Conservation (phyloP, 2,888 invertebrate genomes). For the Euzophera pinguis region DNA sequence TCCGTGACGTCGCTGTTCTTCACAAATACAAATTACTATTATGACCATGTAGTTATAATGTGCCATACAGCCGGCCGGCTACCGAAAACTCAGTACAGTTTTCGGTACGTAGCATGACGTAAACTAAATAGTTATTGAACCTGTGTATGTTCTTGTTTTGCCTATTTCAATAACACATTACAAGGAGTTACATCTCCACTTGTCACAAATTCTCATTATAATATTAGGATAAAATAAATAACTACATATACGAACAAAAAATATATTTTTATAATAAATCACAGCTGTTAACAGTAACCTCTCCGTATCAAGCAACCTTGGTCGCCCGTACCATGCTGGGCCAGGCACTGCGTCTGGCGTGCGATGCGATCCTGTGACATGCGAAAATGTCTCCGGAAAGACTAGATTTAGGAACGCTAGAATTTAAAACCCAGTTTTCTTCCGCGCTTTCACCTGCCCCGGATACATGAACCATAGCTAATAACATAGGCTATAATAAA, state of each 20-base stretch:
- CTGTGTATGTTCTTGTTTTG: constrained; percentile 14
- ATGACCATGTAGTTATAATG: constrained; percentile 45
- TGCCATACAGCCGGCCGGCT: constrained; percentile 44
- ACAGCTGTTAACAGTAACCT: constrained; percentile 5
- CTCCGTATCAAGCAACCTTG: constrained; percentile 43
- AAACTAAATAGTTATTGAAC: constrained; percentile 42
- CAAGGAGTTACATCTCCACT: not conserved
- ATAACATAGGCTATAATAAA: too few species aligned
- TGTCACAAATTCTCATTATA: too few species aligned
- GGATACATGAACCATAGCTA: too few species aligned
- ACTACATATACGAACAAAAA: too few species aligned
- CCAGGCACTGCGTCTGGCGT: constrained; percentile 40
- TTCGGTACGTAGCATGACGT: too few species aligned
- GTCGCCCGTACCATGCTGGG: constrained; percentile 51
- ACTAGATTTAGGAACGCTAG: constrained; percentile 14
- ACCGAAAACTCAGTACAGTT: constrained; percentile 42
- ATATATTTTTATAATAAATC: too few species aligned
- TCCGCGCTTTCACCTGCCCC: too few species aligned
- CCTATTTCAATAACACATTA: too few species aligned
- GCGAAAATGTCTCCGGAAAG: constrained; percentile 31
- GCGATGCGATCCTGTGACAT: constrained; percentile 24
- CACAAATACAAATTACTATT: constrained; percentile 28
- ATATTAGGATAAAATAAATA: too few species aligned
- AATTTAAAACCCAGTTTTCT: constrained; percentile 7
- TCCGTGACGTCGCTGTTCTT: too few species aligned